Evolutionary conservation across 1,140 invertebrate genomes (phyloP), one percentile per base, ranked within the genome.

Genomic region (Drosophila ficusphila): DNA sequence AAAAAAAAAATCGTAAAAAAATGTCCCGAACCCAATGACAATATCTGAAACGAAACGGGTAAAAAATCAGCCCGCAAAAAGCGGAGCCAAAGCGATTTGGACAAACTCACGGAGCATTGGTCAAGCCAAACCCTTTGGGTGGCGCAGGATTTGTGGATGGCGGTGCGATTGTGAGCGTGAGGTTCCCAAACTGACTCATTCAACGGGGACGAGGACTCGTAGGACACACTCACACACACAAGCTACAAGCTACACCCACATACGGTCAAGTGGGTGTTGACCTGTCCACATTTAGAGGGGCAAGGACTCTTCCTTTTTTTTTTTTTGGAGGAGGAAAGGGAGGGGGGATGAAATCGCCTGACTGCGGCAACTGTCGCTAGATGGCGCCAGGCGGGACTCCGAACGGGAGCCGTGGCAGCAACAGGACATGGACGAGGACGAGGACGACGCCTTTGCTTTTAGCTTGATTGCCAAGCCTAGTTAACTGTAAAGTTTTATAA

Each of bases 401-500:
- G 49, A 64, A 62, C 60, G 44, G 68, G 36, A 53, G 65, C 31
- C 51, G 56, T 34, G 34, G 14, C 18, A 27, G 57, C 25, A 41
- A 49, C 46, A 57, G 52, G 38, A 42, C 21, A 21, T 56, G 57
- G 33, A 53, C 46, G 51, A 34, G 33, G 60, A 58, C 47, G 76
- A 60, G 54, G 81, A 74, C 77, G 81, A 89, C 82, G 82, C 82
- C 82, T 88, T 88, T 88, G 82, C 82, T 88, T 88, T 88, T 88
- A 88, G 82, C 82, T 88, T 88, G 82, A 88, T 88, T 88, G 82
- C 82, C 83, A 88, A 88, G 82, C 82, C 82, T 88, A 88, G 82
- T 88, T 88, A 88, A 88, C 78, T 88, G 83, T 88, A 88, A 88
- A 88, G 82, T 88, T 88, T 88, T 88, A 88, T 88, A 88, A 82